A percentile compares a stretch with the other conserved stretches of the same genome.
phyloP scores from a whole-genome alignment of 2,113 vertebrate genomes.

The Ia io region DNA sequence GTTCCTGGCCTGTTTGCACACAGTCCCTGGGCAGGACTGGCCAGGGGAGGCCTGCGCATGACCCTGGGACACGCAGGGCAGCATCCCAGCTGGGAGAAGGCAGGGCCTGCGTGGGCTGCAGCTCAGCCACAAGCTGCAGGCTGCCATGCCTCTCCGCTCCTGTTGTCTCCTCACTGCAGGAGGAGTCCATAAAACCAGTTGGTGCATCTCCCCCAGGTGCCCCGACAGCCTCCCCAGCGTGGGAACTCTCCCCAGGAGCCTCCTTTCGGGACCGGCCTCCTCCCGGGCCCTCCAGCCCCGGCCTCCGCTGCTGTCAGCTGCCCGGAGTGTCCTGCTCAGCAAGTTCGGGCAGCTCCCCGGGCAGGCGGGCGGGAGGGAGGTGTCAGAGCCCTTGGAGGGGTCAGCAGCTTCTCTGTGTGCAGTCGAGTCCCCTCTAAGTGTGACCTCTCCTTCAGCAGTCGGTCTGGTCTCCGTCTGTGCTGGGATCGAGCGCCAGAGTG shows the following conservation, averaged over 20 bases:
- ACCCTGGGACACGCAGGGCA: rapidly evolving
- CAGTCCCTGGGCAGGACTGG: neutral
- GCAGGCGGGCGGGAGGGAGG: neutral
- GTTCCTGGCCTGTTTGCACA: neutral
- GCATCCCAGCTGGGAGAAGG: neutral
- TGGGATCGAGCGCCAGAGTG: neutral
- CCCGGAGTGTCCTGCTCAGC: neutral
- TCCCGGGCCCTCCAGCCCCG: neutral
- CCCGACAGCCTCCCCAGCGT: neutral
- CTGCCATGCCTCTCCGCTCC: neutral
- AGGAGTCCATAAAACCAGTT: neutral
- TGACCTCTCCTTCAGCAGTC: neutral
- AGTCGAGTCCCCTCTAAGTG: neutral
- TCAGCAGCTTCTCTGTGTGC: neutral
- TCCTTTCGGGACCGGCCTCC: neutral
- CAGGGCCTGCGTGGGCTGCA: neutral
- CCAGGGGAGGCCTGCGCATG: rapidly evolving
- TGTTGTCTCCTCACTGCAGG: neutral
- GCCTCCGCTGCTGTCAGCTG: neutral
- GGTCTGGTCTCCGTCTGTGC: too few relatives aligned
- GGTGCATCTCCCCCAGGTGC: neutral
- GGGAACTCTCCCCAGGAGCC: neutral
- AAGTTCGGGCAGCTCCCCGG: neutral
- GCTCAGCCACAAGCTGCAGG: neutral
- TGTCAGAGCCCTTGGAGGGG: neutral